phyloP scores from a whole-genome alignment of 2,888 invertebrate species.

The Spodoptera exigua region DNA sequence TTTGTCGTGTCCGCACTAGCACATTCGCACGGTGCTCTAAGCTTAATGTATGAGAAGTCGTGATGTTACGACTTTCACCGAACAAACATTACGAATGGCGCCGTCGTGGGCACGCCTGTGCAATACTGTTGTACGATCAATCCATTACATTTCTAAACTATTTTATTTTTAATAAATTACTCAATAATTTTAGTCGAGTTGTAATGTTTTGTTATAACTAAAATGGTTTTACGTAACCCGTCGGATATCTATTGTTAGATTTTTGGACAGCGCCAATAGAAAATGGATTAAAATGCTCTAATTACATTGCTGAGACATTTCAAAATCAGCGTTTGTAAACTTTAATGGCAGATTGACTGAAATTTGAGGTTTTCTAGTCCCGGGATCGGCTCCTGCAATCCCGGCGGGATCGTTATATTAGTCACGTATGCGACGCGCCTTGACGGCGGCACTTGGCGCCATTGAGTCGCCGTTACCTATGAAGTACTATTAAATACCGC shows the following conservation, averaged over 20 bases:
- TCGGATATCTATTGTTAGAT: constrained; percentile 1
- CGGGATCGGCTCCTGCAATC: constrained; percentile 56
- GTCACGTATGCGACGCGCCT: constrained; percentile 72
- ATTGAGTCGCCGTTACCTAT: constrained; percentile 62
- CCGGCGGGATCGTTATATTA: constrained; percentile 64
- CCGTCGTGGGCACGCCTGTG: constrained; percentile 57
- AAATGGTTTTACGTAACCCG: constrained; percentile 19
- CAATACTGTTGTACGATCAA: constrained; percentile 60
- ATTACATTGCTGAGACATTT: neutral
- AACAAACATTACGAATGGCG: constrained; percentile 81
- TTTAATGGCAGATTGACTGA: constrained; percentile 1
- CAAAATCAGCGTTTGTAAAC: neutral
- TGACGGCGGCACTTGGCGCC: constrained; percentile 69
- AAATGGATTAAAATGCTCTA: neutral
- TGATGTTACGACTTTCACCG: constrained; percentile 85
- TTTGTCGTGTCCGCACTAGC: constrained; percentile 66
- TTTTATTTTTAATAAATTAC: constrained; percentile 55
- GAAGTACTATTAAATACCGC: constrained; percentile 60
- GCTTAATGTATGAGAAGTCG: constrained; percentile 87
- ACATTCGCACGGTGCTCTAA: constrained; percentile 82
- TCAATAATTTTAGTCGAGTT: constrained; percentile 23
- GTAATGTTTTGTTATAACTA: constrained; percentile 9
- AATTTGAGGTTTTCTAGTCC: constrained; percentile 27
- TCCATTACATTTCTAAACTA: constrained; percentile 56
- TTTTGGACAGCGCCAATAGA: neutral